Evolutionary conservation across 2,888 invertebrate genomes (phyloP).

Genomic region (Phengaris arion): DNA sequence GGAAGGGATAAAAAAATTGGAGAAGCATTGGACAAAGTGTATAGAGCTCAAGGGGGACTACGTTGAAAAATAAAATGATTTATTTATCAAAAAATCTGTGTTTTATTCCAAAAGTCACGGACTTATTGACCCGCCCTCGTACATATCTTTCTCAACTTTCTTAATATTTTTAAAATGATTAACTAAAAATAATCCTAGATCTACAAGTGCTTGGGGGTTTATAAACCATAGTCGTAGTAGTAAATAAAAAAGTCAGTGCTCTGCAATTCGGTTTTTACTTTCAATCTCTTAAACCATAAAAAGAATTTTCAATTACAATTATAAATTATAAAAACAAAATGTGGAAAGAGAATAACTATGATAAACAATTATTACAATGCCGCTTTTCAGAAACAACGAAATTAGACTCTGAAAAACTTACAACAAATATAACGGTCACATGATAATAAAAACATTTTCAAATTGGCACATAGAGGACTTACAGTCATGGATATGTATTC

Average conservation of each 20-base stretch:
- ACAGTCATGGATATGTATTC: constrained; percentile 30
- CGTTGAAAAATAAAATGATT: too few relatives aligned
- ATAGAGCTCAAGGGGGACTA: too few relatives aligned
- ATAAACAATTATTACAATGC: constrained; percentile 23
- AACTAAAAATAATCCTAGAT: background rate
- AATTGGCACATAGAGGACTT: constrained; percentile 33
- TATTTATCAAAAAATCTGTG: too few relatives aligned
- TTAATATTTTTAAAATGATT: background rate
- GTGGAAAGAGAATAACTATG: constrained; percentile 26
- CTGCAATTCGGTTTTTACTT: constrained; percentile 30
- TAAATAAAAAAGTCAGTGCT: constrained; percentile 9
- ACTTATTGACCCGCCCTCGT: too few relatives aligned
- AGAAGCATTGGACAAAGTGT: too few relatives aligned
- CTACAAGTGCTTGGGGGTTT: background rate
- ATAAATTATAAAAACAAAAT: constrained; percentile 39
- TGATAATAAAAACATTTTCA: constrained; percentile 30
- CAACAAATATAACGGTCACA: constrained; percentile 45
- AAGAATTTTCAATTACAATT: constrained; percentile 45
- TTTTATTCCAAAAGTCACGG: too few relatives aligned
- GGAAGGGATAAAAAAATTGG: too few relatives aligned
- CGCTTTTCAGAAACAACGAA: constrained; percentile 41
- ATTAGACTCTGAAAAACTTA: constrained; percentile 53
- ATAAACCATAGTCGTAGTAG: background rate
- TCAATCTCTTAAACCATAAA: constrained; percentile 32
- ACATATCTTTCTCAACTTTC: too few relatives aligned